These are phyloP conservation scores for Procambarus clarkii DNA, from an alignment of 1,140 invertebrate genomes.

Conservation along the genomic window DNA sequence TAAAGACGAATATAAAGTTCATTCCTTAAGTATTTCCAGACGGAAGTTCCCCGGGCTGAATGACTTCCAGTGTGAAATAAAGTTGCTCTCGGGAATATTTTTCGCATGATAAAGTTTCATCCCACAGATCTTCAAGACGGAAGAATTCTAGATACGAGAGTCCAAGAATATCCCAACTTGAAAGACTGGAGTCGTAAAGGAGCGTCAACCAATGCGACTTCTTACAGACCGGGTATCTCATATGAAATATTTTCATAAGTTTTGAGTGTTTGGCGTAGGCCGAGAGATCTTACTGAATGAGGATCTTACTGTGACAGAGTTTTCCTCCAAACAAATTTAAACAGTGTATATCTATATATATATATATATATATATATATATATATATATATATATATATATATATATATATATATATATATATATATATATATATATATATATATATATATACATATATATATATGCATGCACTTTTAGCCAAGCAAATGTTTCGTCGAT, in stretches of 20 bases:
- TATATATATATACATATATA: too few relatives aligned
- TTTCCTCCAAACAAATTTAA: too few relatives aligned
- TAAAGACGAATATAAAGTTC: background rate
- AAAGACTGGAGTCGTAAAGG: background rate
- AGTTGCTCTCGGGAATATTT: background rate
- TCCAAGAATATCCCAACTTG: background rate
- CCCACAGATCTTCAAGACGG: background rate
- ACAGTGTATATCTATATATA: too few relatives aligned
- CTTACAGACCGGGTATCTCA: background rate
- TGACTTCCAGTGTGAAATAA: background rate
- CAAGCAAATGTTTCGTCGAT: too few relatives aligned
- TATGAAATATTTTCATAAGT: background rate
- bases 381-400: too few relatives aligned
- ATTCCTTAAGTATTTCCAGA: background rate
- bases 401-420: too few relatives aligned
- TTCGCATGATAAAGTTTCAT: background rate
- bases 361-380: too few relatives aligned
- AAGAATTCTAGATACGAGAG: background rate
- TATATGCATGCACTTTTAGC: too few relatives aligned
- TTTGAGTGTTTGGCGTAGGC: too few relatives aligned
- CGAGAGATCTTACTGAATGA: background rate
- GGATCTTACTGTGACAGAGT: background rate
- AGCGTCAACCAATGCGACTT: background rate
- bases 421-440: too few relatives aligned
- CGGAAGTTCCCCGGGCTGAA: background rate